These are phyloP conservation scores for Melanotaenia duboulayi DNA, from an alignment of 2,113 vertebrate species.

Conservation along the genomic window DNA sequence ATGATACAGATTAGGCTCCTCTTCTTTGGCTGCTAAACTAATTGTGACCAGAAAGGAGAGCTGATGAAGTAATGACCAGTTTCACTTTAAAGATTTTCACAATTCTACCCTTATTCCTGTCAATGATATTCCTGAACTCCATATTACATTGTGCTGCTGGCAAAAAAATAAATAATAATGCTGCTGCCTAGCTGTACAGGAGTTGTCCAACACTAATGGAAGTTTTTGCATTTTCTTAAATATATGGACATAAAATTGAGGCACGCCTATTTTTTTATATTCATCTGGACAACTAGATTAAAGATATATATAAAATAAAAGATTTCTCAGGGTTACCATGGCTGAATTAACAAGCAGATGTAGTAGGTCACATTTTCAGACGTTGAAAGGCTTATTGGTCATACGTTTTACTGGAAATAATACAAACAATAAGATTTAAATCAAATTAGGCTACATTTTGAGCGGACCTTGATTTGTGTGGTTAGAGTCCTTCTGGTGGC, in stretches of 20 bases:
- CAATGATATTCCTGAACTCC: not conserved
- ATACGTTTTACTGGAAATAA: not conserved
- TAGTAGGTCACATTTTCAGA: not conserved
- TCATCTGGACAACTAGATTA: not conserved
- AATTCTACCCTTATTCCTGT: not conserved
- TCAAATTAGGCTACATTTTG: not conserved
- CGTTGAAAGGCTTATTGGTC: not conserved
- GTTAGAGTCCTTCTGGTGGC: conserved; percentile 5
- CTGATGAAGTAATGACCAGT: not conserved
- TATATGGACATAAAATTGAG: not conserved
- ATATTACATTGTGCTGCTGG: not conserved
- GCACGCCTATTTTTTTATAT: not conserved
- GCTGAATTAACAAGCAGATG: not conserved
- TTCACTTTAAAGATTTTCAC: not conserved
- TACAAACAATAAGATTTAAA: not conserved
- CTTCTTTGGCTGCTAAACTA: not conserved
- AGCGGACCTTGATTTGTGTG: not conserved
- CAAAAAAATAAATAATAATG: not conserved
- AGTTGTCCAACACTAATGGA: conserved; percentile 31
- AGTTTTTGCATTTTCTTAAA: conserved; percentile 1
- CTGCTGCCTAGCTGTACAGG: conserved; percentile 19
- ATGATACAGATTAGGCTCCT: not conserved
- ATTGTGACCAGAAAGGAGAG: not conserved
- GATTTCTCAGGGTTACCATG: not conserved
- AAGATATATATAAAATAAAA: not conserved